Conservation (phyloP, 2,113 vertebrate genomes). For the Hemiscyllium ocellatum region DNA sequence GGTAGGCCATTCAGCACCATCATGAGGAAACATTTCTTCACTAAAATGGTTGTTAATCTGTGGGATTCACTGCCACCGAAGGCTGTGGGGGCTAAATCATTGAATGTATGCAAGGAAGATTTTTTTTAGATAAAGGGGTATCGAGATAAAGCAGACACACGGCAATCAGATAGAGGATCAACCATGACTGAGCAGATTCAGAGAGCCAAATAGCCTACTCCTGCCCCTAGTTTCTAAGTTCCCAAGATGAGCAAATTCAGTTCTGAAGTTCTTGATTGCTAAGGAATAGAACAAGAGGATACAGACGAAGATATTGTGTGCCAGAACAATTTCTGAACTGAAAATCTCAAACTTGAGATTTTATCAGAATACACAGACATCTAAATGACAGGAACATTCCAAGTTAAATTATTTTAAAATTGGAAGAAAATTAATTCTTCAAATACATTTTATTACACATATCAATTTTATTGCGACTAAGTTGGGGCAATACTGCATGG, state of each 20-base stretch:
- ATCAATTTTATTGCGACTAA: background rate
- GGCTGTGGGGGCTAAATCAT: too few species aligned
- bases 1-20: too few species aligned
- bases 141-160: too few species aligned
- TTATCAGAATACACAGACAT: background rate
- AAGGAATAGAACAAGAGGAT: background rate
- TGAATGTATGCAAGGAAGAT: too few species aligned
- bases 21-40: too few species aligned
- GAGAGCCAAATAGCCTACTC: too few species aligned
- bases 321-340: background rate
- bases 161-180: too few species aligned
- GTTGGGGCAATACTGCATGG: background rate
- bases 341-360: background rate
- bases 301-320: background rate
- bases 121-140: too few species aligned
- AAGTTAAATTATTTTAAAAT: background rate
- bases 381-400: background rate
- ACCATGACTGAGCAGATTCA: too few species aligned
- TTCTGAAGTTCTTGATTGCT: background rate
- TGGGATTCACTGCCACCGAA: too few species aligned
- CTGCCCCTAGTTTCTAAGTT: too few species aligned
- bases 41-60: too few species aligned
- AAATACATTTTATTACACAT: background rate
- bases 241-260: background rate
- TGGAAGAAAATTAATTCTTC: background rate